Base-by-base conservation (phyloP, 2,113 vertebrate genomes). In the Channa maculata region DNA sequence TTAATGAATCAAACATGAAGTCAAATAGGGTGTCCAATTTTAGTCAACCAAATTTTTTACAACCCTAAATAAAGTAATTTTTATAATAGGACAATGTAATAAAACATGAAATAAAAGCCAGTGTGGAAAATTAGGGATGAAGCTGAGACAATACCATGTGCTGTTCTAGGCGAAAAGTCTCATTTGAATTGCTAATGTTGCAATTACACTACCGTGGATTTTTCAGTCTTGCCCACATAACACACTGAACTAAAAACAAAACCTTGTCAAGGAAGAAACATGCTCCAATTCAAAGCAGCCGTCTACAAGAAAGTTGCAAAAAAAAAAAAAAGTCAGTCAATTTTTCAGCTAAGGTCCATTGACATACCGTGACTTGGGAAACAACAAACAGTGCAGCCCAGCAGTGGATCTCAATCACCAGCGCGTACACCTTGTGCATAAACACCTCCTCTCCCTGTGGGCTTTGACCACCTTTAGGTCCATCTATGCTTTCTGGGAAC, bases 281-380 rank as follows among this genome's bases (percentile, higher is more conserved):
- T 4, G 43, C 12, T 15, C 12, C 34, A 41, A 11, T 77, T 58
- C 44, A 43, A 54, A 70, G n/a, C n/a, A 48, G 39, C 48, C 24
- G 24, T 15, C 4, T 8, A 33, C 5, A 54, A n/a, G 41, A 5
- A 24, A 36, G 14, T 15, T 51, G 3, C 7, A 51, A 9, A 24
- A 24, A 24, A 24, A 24, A 24, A 24, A 24, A 24, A 24, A 24
- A 24, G 24, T 24, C 24, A 24, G 24, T 24, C 24, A 24, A 24
- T 24, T 24, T 24, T 24, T 24, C 24, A 24, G 24, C 11, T 13
- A 7, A 39, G 0, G 8, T 33, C 9, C 41, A 37, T 12, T 33
- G 13, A 80, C 89, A 5, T 95, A 99, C 97, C 94, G 94, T 91
- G 86, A 98, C 93, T 92, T 98, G 98, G 6, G 95, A 97, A 65